These are phyloP conservation scores for Athrips mouffetella DNA, from an alignment of 2,888 invertebrate genomes.

Conservation along the genomic window DNA sequence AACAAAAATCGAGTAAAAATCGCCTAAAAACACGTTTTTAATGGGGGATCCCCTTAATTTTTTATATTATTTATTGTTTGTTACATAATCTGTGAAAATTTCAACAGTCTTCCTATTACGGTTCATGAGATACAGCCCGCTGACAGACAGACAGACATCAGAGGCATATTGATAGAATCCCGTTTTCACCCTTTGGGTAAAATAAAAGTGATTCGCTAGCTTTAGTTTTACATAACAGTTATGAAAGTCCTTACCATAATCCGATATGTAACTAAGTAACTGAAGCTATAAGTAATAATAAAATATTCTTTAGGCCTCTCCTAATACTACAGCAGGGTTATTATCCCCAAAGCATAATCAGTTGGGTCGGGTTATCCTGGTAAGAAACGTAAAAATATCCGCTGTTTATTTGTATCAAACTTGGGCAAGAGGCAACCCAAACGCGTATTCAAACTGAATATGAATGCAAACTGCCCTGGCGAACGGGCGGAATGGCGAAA, in stretches of 20 bases:
- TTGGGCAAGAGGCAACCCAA: constrained; percentile 71
- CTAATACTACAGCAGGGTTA: constrained; percentile 57
- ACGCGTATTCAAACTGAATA: constrained; percentile 76
- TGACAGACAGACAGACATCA: too few relatives aligned
- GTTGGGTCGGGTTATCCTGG: constrained; percentile 71
- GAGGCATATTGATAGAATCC: too few relatives aligned
- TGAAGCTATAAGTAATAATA: constrained; percentile 31
- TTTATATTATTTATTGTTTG: too few relatives aligned
- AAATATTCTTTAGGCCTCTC: constrained; percentile 55
- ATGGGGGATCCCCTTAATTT: too few relatives aligned
- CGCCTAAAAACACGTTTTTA: too few relatives aligned
- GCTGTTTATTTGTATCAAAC: constrained; percentile 78
- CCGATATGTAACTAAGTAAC: background rate
- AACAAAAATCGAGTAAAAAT: too few relatives aligned
- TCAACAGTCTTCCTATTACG: too few relatives aligned
- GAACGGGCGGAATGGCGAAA: constrained; percentile 75
- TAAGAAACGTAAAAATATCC: constrained; percentile 76
- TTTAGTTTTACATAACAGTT: background rate
- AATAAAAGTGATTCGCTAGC: background rate
- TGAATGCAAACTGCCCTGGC: constrained; percentile 76
- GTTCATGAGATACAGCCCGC: too few relatives aligned
- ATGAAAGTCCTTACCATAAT: background rate
- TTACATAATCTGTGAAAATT: too few relatives aligned
- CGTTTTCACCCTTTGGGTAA: too few relatives aligned
- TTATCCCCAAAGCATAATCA: constrained; percentile 73